Base-by-base conservation (phyloP, 2,888 invertebrate species). In the Papilio protenor region DNA sequence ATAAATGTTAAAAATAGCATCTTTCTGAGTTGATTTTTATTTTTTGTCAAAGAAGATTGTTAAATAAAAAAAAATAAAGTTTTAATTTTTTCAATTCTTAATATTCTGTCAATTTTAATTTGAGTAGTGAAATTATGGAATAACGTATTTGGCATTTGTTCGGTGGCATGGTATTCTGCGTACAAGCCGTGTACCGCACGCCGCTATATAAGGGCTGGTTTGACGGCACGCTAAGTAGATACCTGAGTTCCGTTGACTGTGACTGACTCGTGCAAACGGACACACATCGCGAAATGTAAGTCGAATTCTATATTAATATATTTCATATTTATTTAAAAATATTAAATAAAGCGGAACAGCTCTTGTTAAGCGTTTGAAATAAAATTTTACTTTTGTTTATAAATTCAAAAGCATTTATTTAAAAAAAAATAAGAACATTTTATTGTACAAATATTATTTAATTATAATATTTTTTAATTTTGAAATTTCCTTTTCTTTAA, bases 141-240 rank as follows among this genome's bases (percentile, higher is more conserved):
- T 27, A 14, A 59, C 59, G 4, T 10, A 59, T 59, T 27, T 27
- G 3, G 14, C 14, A 27, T 59, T 27, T 59, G n/a, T 23, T 27
- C 59, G 27, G 27, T 59, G 59, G 27, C 59, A 59, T 59, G 59
- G 14, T 59, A 59, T 59, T 59, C 59, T 59, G 64, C 61, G 49
- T 66, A 52, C 40, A 70, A 70, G 75, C 33, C 33, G 49, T 73
- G 73, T 57, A 40, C 73, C n/a, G 70, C 52, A 45, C 47, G 77
- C 47, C 73, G 27, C 61, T 78, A 78, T 78, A 78, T 78, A 78
- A 78, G 71, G 77, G 59, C 75, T 45, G 77, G 70, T 71, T 71
- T 57, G 77, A 78, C 77, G 73, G 70, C 71, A 55, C 52, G 70
- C 59, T 55, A 71, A 78, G 77, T 75, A 78, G 77, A 78, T 74